A percentile compares a stretch with the other conserved stretches of the same genome.
Evolutionary conservation across 1,140 invertebrate species (phyloP).

Genomic region (Listronotus oregonensis): DNA sequence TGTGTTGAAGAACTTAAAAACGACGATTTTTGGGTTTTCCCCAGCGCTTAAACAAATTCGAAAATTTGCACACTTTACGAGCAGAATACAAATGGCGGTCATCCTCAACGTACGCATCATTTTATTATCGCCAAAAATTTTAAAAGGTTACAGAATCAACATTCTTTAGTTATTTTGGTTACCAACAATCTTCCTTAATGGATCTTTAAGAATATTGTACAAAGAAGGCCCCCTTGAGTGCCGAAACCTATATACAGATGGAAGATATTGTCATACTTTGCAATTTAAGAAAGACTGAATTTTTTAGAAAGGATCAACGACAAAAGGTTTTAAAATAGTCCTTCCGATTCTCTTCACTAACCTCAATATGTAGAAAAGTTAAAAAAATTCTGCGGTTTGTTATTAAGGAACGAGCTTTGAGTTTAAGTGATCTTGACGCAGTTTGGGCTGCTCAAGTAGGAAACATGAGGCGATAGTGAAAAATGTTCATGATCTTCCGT

Average conservation of each 20-base stretch:
- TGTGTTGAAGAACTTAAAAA: slow-evolving; percentile 94
- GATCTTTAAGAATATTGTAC: slow-evolving; percentile 74
- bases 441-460: slow-evolving; percentile 96
- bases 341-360: slow-evolving; percentile 93
- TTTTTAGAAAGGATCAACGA: slow-evolving; percentile 96
- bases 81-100: slow-evolving; percentile 58
- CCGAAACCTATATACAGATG: slow-evolving; percentile 81
- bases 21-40: slow-evolving; percentile 87
- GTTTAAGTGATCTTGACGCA: slow-evolving; percentile 88
- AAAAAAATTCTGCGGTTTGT: slow-evolving; percentile 96
- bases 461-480: slow-evolving; percentile 96
- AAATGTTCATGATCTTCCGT: slow-evolving; percentile 93
- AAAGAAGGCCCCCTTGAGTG: slow-evolving; percentile 78
- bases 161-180: slow-evolving; percentile 91
- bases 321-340: slow-evolving; percentile 93
- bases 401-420: slow-evolving; percentile 92
- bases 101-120: slow-evolving; percentile 67
- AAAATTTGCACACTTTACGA: slow-evolving; percentile 94
- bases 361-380: slow-evolving; percentile 97
- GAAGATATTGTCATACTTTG: slow-evolving; percentile 87
- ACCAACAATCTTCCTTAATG: slow-evolving; percentile 94
- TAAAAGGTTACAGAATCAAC: slow-evolving; percentile 87
- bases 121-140: slow-evolving; percentile 77
- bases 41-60: slow-evolving; percentile 94
- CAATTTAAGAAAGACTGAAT: slow-evolving; percentile 92